Evolutionary conservation across 2,113 vertebrate species (phyloP).

Genomic region (Lonchura striata): DNA sequence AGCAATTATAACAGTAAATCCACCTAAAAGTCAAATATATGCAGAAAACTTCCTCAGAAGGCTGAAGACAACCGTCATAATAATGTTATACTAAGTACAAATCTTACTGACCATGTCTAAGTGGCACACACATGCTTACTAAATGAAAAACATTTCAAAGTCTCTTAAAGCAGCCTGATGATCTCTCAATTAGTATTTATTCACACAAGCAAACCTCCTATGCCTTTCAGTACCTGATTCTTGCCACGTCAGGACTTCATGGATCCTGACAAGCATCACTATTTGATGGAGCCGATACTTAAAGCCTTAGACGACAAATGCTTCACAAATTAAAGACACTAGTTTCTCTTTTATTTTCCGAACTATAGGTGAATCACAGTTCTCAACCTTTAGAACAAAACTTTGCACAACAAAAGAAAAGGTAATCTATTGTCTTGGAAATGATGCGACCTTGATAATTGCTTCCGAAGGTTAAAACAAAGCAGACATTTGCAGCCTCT

Average conservation of each 20-base stretch:
- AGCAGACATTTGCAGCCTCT: background rate
- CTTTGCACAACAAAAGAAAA: background rate
- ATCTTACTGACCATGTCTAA: background rate
- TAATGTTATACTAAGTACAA: background rate
- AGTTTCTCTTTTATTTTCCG: background rate
- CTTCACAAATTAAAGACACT: background rate
- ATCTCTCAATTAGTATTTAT: background rate
- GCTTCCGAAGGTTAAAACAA: background rate
- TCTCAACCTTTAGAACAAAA: background rate
- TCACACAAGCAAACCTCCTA: background rate
- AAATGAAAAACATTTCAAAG: background rate
- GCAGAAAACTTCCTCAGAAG: background rate
- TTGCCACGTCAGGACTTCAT: background rate
- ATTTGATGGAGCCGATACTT: background rate
- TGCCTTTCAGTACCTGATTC: background rate
- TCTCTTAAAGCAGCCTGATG: background rate
- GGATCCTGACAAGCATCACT: background rate
- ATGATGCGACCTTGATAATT: background rate
- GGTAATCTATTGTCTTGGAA: background rate
- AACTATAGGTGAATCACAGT: background rate
- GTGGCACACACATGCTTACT: background rate
- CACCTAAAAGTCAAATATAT: background rate
- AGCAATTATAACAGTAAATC: constrained; percentile 3
- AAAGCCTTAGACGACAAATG: background rate
- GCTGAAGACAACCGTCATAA: background rate